phyloP scores from a whole-genome alignment of 2,797 vertebrate species.

The Odontamblyopus lacepedii region DNA sequence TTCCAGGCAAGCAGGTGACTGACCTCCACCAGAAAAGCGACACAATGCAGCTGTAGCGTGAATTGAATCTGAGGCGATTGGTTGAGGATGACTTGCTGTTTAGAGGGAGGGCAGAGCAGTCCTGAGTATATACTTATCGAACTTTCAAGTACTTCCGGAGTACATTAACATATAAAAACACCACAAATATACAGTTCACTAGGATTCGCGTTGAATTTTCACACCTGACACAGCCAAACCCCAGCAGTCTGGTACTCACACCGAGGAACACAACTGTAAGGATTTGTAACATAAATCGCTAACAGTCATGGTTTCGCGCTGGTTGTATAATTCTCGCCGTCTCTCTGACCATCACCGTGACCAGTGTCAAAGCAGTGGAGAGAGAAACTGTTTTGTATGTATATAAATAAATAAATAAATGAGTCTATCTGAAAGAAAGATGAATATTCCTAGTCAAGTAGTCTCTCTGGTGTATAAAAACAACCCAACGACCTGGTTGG shows the following conservation, averaged over 20 bases:
- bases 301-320: conserved; percentile 37
- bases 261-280: conserved; percentile 33
- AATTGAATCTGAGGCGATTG: conserved; percentile 38
- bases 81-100: conserved; percentile 75
- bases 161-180: conserved; percentile 30
- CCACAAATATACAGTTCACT: conserved; percentile 10
- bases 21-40: too few species aligned
- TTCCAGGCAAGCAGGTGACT: too few species aligned
- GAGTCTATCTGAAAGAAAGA: conserved; percentile 76
- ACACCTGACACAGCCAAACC: conserved; percentile 20
- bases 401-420: conserved; percentile 83
- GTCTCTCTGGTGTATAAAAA: conserved; percentile 88
- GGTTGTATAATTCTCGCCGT: conserved; percentile 69
- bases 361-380: conserved; percentile 77
- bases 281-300: conserved; percentile 41
- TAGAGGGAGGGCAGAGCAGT: conserved; percentile 69
- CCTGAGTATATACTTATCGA: conserved; percentile 50
- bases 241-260: conserved; percentile 35
- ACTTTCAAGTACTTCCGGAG: background rate
- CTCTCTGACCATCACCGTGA: conserved; percentile 71
- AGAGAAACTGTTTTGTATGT: conserved; percentile 84
- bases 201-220: conserved; percentile 19
- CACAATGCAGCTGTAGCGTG: background rate
- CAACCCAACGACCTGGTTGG: conserved; percentile 89
- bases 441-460: conserved; percentile 84